phyloP scores from a whole-genome alignment of 2,888 invertebrate genomes.

The Folsomia manolachei region DNA sequence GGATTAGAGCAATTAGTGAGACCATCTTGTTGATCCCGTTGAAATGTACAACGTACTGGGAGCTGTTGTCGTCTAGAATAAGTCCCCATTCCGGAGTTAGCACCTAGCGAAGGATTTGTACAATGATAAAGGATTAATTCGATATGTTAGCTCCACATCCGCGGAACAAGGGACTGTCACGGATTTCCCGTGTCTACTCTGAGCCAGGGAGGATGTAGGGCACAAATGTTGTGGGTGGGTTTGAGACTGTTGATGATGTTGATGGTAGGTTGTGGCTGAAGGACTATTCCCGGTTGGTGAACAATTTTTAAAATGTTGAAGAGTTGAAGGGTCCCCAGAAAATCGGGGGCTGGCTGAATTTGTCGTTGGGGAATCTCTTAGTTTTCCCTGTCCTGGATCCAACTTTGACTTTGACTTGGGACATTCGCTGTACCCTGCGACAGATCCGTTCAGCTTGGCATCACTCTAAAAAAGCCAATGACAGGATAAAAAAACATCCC shows the following conservation, averaged over 20 bases:
- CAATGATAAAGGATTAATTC: conserved; percentile 15
- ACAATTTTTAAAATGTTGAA: neutral
- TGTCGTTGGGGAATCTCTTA: neutral
- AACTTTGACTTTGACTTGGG: conserved; percentile 21
- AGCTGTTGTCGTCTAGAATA: neutral
- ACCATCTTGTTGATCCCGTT: neutral
- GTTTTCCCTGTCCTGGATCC: neutral
- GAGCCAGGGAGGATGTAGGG: conserved; percentile 13
- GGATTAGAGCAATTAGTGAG: conserved; percentile 22
- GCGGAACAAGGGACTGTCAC: conserved; percentile 15
- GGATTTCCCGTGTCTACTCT: conserved; percentile 6
- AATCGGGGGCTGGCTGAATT: neutral
- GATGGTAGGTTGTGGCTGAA: conserved; percentile 1
- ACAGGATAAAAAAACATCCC: conserved; percentile 20
- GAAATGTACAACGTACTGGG: conserved; percentile 14
- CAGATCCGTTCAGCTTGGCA: conserved; percentile 46
- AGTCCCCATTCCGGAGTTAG: neutral
- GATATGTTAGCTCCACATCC: conserved; percentile 18
- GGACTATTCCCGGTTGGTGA: neutral
- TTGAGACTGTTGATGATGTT: neutral
- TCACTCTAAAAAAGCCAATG: conserved; percentile 36
- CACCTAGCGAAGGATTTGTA: neutral
- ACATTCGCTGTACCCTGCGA: conserved; percentile 44
- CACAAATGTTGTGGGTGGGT: neutral
- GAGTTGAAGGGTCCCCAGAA: neutral